Evolutionary conservation across 2,888 invertebrate species (phyloP), one percentile per base, ranked within the genome.

Genomic region (Corbicula japonica): DNA sequence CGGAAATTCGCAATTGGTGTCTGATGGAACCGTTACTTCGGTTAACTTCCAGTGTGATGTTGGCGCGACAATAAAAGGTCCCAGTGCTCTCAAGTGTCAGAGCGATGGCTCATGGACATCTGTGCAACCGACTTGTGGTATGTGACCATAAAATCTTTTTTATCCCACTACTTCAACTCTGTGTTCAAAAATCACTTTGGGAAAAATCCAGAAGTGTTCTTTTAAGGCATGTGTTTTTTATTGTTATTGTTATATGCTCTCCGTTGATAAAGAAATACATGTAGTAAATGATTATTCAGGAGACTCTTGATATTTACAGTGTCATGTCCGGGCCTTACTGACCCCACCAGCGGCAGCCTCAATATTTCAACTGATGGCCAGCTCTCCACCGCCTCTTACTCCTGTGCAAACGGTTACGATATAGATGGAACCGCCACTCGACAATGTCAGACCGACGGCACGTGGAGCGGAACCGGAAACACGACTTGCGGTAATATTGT

Each of bases 51-150:
- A 34, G 12, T 76, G 76, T 54, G 54, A 66, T n/a, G 15, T 52
- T 5, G 76, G 76, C 10, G 48, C 71, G 1, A 28, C 76, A 41
- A 23, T 76, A 12, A 56, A 54, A 32, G 76, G 76, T 1, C n/a
- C 65, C 30, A n/a, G 44, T 2, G 41, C 60, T 6, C 35, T 75
- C n/a, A 44, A 21, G 2, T 79, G 79, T 32, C 70, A 66, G 65
- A 70, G 60, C 60, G 71, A 79, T 32, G 74, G 79, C 4, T 56
- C 70, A 1, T 79, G 79, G 79, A 75, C 62, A 5, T 23, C 65
- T 30, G 44, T 41, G 6, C 34, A 73, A 41, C 63, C 78, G 8
- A 38, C 61, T 23, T 73, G 73, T 30, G 63, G 73, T 73, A 23
- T 35, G 56, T 66, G 30, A n/a, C n/a, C n/a, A n/a, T n/a, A n/a